Conservation (phyloP, 2,888 invertebrate genomes). For the Chirona hameri region DNA sequence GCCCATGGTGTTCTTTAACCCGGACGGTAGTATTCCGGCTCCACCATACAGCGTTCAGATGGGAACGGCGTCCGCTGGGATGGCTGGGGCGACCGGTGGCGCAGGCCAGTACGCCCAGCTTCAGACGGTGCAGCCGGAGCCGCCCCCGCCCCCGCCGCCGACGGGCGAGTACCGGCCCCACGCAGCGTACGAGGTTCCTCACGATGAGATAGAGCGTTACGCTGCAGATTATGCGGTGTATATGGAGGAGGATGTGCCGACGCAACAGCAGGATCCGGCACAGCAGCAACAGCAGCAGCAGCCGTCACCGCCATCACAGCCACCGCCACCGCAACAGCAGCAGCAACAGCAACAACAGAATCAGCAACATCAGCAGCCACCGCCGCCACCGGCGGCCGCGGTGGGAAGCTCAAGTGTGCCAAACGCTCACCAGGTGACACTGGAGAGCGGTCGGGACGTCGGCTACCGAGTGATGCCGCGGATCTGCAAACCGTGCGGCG, state of each 20-base stretch:
- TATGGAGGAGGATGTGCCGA: neutral
- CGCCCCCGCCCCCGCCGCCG: neutral
- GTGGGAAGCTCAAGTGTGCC: neutral
- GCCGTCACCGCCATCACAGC: neutral
- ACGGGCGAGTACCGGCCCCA: neutral
- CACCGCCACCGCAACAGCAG: neutral
- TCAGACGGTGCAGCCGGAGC: slow-evolving; percentile 2
- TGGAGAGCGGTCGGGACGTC: no score
- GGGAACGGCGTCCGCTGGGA: neutral
- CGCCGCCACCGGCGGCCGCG: neutral
- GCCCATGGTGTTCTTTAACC: slow-evolving; percentile 11
- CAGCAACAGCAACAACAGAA: neutral
- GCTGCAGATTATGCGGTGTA: neutral
- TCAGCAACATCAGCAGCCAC: neutral
- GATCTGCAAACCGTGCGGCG: neutral
- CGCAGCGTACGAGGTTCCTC: neutral
- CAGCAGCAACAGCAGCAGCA: neutral
- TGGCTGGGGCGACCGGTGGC: neutral
- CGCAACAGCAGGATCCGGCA: neutral
- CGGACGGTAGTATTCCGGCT: slow-evolving; percentile 6
- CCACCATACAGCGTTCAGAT: neutral
- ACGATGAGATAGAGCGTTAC: neutral
- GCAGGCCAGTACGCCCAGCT: neutral
- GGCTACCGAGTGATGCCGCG: neutral
- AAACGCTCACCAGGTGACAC: neutral